Conservation (phyloP, 2,888 invertebrate genomes). For the Spilosoma lubricipeda region DNA sequence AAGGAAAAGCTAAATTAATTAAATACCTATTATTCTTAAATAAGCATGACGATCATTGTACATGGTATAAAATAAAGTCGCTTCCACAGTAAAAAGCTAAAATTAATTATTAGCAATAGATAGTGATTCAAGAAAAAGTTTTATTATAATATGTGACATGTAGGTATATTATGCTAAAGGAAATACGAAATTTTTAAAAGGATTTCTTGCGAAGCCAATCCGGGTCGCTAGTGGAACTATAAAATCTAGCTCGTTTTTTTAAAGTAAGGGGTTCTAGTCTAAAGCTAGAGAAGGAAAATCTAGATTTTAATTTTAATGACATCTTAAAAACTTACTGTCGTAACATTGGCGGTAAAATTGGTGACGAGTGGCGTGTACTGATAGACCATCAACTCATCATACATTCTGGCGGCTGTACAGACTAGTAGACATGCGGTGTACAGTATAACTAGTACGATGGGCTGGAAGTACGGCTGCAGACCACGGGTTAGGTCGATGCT, state of each 20-base stretch:
- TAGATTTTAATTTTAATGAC: neutral
- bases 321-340: slow-evolving; percentile 63
- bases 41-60: too few species aligned
- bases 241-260: too few species aligned
- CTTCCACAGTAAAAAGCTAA: too few species aligned
- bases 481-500: slow-evolving; percentile 74
- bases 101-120: too few species aligned
- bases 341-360: slow-evolving; percentile 72
- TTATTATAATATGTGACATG: too few species aligned
- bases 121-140: too few species aligned
- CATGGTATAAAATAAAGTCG: too few species aligned
- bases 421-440: slow-evolving; percentile 79
- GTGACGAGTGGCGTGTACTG: slow-evolving; percentile 71
- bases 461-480: slow-evolving; percentile 80
- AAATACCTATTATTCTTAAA: neutral
- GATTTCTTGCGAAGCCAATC: too few species aligned
- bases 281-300: neutral
- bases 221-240: too few species aligned
- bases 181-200: too few species aligned
- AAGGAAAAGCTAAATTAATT: neutral
- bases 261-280: neutral
- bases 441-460: slow-evolving; percentile 77
- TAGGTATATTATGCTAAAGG: too few species aligned
- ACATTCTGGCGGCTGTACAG: slow-evolving; percentile 77
- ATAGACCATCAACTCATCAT: slow-evolving; percentile 83